Conservation (phyloP, 2,113 vertebrate genomes). For the Mystacornis crossleyi region DNA sequence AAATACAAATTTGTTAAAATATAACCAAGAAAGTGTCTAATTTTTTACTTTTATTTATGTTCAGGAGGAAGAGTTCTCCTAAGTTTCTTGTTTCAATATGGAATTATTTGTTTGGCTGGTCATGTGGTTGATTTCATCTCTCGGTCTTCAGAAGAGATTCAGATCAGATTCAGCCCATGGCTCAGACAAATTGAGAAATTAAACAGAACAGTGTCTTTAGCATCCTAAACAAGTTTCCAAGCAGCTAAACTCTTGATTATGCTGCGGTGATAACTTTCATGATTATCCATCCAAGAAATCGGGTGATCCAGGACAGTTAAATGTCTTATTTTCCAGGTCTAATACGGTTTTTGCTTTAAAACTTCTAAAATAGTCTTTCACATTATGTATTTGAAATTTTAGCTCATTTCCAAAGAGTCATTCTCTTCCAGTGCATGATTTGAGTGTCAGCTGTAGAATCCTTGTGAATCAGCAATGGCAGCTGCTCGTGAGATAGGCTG, state of each 20-base stretch:
- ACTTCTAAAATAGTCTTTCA: not conserved
- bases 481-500: not conserved
- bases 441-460: not conserved
- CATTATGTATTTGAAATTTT: not conserved
- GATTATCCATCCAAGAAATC: not conserved
- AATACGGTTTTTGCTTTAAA: not conserved
- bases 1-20: not conserved
- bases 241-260: not conserved
- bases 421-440: not conserved
- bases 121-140: not conserved
- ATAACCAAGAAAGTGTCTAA: not conserved
- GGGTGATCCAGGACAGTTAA: not conserved
- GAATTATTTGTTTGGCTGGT: not conserved
- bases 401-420: not conserved
- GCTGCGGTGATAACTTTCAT: not conserved
- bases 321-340: not conserved
- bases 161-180: not conserved
- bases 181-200: not conserved
- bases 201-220: not conserved
- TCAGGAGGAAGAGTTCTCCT: not conserved
- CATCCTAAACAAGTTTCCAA: not conserved
- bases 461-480: not conserved
- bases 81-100: not conserved
- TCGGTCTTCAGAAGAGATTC: not conserved
- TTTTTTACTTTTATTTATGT: not conserved